phyloP scores from a whole-genome alignment of 1,140 invertebrate species.

The Procambarus clarkii region DNA sequence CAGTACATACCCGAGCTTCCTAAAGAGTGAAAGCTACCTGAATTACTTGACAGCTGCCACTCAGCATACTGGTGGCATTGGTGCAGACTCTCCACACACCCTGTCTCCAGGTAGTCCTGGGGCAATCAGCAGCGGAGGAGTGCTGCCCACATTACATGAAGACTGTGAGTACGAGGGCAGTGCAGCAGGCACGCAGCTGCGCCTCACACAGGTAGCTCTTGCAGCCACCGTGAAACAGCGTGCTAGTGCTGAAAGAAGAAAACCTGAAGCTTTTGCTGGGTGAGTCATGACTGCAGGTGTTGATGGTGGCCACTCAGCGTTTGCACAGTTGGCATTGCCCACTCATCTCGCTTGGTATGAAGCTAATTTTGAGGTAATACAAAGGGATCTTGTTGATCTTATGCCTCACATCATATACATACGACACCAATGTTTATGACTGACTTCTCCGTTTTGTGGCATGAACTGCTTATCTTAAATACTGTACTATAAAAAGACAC shows the following conservation, averaged over 20 bases:
- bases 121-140: conserved; percentile 7
- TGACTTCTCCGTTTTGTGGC: too few relatives aligned
- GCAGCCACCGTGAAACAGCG: conserved; percentile 53
- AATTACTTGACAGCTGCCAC: conserved; percentile 38
- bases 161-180: conserved; percentile 57
- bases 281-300: conserved; percentile 7
- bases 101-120: conserved; percentile 57
- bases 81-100: conserved; percentile 43
- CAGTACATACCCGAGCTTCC: conserved; percentile 60
- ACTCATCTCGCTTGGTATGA: too few relatives aligned
- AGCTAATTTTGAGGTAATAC: too few relatives aligned
- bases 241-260: conserved; percentile 50
- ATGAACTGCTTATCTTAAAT: too few relatives aligned
- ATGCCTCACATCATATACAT: too few relatives aligned
- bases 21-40: conserved; percentile 59
- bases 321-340: too few relatives aligned
- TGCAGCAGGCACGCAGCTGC: conserved; percentile 31
- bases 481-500: too few relatives aligned
- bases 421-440: too few relatives aligned
- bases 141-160: conserved; percentile 58
- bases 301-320: too few relatives aligned
- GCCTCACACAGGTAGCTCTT: conserved; percentile 54
- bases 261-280: conserved; percentile 61
- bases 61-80: conserved; percentile 30
- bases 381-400: too few relatives aligned